These are phyloP conservation scores for Metallyticus violacea DNA, from an alignment of 2,888 invertebrate species.

Conservation along the genomic window DNA sequence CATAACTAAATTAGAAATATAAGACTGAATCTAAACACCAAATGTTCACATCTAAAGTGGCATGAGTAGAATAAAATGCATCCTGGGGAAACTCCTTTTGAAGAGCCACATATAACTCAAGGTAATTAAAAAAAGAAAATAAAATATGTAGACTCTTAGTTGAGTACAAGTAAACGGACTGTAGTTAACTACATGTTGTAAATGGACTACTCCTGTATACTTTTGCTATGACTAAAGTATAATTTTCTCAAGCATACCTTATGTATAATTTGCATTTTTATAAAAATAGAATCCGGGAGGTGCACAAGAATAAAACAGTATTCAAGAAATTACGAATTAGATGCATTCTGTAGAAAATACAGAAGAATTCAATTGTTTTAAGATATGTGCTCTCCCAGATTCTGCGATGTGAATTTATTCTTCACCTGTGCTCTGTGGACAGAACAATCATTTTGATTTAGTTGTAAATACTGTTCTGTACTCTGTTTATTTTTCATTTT, in stretches of 20 bases:
- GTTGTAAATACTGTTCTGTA: not conserved
- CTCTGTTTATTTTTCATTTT: not conserved
- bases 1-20: conserved; percentile 32
- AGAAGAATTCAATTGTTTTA: no score
- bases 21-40: conserved; percentile 19
- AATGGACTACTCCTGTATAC: conserved; percentile 9
- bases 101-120: conserved; percentile 31
- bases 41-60: conserved; percentile 28
- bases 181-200: conserved; percentile 25
- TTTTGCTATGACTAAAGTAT: conserved; percentile 2
- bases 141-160: conserved; percentile 30
- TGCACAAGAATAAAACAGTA: not conserved
- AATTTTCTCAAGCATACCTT: not conserved
- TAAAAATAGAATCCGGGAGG: not conserved
- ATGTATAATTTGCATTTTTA: conserved; percentile 2
- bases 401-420: not conserved
- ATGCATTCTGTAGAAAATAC: not conserved
- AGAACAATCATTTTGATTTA: not conserved
- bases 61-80: conserved; percentile 33
- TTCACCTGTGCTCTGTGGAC: not conserved
- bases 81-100: conserved; percentile 32
- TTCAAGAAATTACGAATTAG: not conserved
- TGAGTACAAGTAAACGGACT: conserved; percentile 25
- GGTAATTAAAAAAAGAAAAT: conserved; percentile 33
- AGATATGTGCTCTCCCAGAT: not conserved